These are phyloP conservation scores for Enteromius fasciolatus DNA, from an alignment of 2,797 vertebrate genomes.

Conservation along the genomic window DNA sequence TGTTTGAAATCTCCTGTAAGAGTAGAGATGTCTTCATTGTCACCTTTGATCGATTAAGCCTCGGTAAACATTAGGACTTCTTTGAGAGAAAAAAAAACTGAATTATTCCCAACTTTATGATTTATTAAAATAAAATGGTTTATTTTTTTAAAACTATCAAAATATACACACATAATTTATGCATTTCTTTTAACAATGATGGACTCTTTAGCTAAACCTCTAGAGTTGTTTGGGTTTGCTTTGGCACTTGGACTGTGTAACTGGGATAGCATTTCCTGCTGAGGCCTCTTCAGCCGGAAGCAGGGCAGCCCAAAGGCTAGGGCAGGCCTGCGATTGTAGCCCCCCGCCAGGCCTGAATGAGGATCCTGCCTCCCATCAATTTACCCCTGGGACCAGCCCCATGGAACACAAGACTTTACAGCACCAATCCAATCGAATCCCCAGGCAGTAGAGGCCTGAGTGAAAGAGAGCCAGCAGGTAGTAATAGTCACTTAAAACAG, in stretches of 20 bases:
- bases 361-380: conserved; percentile 81
- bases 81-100: too few relatives aligned
- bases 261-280: conserved; percentile 78
- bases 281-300: conserved; percentile 76
- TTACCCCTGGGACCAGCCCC: conserved; percentile 75
- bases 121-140: neutral
- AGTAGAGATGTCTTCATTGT: neutral
- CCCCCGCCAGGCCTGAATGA: conserved; percentile 80
- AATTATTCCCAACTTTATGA: neutral
- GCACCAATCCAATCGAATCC: conserved; percentile 84
- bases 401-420: conserved; percentile 78
- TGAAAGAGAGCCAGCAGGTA: conserved; percentile 83
- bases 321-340: conserved; percentile 85
- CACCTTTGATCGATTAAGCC: neutral
- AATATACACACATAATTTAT: neutral
- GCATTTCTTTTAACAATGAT: neutral
- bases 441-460: conserved; percentile 81
- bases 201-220: conserved; percentile 22
- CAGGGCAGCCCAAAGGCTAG: conserved; percentile 84
- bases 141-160: neutral
- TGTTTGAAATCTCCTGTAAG: neutral
- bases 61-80: neutral
- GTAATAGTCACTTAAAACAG: conserved; percentile 83
- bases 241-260: conserved; percentile 74
- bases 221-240: conserved; percentile 57